Conservation (phyloP, 2,113 vertebrate genomes). For the Cervus canadensis region DNA sequence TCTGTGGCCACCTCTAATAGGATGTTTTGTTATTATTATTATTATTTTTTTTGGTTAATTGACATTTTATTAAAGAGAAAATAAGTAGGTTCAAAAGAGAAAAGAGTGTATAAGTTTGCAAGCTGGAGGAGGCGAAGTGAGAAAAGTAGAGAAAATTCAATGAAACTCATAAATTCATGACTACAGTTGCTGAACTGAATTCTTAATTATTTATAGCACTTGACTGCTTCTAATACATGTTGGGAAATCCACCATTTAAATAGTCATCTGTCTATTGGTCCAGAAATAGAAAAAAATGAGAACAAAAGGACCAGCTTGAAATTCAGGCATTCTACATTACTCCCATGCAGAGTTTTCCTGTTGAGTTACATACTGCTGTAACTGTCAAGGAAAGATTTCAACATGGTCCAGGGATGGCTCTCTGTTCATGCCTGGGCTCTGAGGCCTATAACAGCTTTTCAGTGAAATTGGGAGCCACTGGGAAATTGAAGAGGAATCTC, state of each 20-base stretch:
- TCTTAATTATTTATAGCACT: constrained; percentile 36
- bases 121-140: neutral
- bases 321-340: neutral
- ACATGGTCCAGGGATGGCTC: neutral
- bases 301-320: neutral
- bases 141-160: neutral
- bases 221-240: neutral
- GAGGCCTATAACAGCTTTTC: neutral
- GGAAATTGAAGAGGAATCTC: neutral
- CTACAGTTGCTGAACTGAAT: neutral
- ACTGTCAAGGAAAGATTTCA: neutral
- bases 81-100: neutral
- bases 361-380: neutral
- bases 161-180: constrained; percentile 9
- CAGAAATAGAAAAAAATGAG: constrained; percentile 16
- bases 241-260: constrained; percentile 30
- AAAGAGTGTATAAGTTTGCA: neutral
- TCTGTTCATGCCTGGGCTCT: neutral
- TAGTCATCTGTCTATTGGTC: neutral
- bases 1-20: neutral
- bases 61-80: neutral
- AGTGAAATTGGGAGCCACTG: neutral
- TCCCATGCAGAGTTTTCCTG: neutral
- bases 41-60: neutral
- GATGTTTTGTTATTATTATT: neutral